Percentiles rank a stretch among this genome's conserved stretches.
Evolutionary conservation across 2,113 vertebrate species (phyloP).

Genomic region (Tamias sibiricus): DNA sequence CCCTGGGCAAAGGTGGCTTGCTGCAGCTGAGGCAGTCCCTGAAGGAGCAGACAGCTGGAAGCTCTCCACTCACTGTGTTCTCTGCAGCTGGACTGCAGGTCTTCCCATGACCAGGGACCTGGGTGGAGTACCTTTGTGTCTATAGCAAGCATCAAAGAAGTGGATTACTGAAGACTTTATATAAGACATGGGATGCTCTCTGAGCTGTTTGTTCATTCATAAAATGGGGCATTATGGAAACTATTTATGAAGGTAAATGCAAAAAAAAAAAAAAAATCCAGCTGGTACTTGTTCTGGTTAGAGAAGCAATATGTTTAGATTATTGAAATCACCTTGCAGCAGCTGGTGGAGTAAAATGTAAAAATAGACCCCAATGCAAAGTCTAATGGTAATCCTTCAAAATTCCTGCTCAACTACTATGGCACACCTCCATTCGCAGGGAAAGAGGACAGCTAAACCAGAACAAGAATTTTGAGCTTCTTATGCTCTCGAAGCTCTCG

Average conservation of each 20-base stretch:
- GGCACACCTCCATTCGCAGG: background rate
- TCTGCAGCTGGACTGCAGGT: background rate
- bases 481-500: background rate
- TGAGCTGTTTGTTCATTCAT: slow-evolving; percentile 29
- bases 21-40: background rate
- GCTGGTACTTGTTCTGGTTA: background rate
- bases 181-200: background rate
- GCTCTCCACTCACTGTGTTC: background rate
- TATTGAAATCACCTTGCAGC: background rate
- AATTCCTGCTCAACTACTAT: background rate
- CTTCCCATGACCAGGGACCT: background rate
- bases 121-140: background rate
- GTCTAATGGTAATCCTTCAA: background rate
- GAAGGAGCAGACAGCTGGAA: background rate
- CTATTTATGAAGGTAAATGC: background rate
- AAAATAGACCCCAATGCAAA: background rate
- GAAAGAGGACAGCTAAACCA: background rate
- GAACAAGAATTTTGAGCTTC: background rate
- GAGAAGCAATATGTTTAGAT: background rate
- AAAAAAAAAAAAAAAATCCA: background rate
- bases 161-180: background rate
- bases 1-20: background rate
- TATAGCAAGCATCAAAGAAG: background rate
- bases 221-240: background rate
- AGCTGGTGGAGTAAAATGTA: background rate